These are phyloP conservation scores for Ciona savignyi DNA, from an alignment of 23 tunicate species.

Conservation along the genomic window DNA sequence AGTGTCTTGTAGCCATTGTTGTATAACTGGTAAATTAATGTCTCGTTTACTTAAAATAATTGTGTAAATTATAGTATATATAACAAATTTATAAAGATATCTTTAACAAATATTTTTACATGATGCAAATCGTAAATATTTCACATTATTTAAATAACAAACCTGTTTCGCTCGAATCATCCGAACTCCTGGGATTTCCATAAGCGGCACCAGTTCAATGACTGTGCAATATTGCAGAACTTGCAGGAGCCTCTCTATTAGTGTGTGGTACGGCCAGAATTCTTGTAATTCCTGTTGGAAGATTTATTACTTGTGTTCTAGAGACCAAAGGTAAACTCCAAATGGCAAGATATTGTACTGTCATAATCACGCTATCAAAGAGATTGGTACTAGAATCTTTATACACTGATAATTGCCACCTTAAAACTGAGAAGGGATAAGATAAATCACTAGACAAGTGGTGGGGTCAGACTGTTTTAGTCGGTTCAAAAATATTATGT, in stretches of 20 bases:
- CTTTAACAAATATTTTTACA: neutral
- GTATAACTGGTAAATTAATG: slow-evolving; percentile 49
- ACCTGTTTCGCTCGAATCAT: slow-evolving; percentile 90
- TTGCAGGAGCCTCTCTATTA: slow-evolving; percentile 66
- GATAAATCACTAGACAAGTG: too few relatives aligned
- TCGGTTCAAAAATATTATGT: too few relatives aligned
- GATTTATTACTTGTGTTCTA: too few relatives aligned
- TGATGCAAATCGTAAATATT: neutral
- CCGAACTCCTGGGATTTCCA: slow-evolving; percentile 87
- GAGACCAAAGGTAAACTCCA: too few relatives aligned
- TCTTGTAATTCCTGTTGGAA: slow-evolving; percentile 59
- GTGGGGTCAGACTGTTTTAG: too few relatives aligned
- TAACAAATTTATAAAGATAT: neutral
- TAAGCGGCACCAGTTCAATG: slow-evolving; percentile 54
- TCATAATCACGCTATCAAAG: too few relatives aligned
- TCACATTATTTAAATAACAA: neutral
- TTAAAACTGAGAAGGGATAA: too few relatives aligned
- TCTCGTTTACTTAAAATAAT: too few relatives aligned
- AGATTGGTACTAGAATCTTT: too few relatives aligned
- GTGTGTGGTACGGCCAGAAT: slow-evolving; percentile 76
- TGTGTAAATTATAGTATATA: too few relatives aligned
- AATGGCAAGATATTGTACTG: too few relatives aligned
- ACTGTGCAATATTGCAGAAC: slow-evolving; percentile 63
- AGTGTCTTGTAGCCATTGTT: slow-evolving; percentile 63
- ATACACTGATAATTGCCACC: too few relatives aligned